Conservation (phyloP, 2,888 invertebrate genomes). For the Bibio marci region DNA sequence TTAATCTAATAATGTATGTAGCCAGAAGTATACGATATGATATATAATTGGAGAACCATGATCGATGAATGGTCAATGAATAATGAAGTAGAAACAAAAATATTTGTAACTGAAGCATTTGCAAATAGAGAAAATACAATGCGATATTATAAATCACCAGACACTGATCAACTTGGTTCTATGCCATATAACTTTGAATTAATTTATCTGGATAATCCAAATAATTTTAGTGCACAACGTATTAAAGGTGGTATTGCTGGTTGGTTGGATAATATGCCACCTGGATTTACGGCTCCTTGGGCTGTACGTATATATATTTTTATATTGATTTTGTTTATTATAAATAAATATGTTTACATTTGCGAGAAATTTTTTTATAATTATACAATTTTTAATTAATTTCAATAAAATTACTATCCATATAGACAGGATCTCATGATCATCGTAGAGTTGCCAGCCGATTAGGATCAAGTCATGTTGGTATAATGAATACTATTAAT, state of each 20-base stretch:
- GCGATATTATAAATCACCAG: constrained; percentile 33
- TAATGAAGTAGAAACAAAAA: constrained; percentile 8
- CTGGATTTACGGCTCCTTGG: constrained; percentile 37
- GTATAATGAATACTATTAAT: constrained; percentile 49
- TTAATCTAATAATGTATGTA: too few species aligned
- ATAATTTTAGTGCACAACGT: constrained; percentile 30
- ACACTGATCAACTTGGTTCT: constrained; percentile 26
- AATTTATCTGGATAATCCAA: constrained; percentile 29
- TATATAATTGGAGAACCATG: constrained; percentile 38
- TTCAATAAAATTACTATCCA: too few species aligned
- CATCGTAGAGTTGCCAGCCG: constrained; percentile 40
- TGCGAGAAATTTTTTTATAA: too few species aligned
- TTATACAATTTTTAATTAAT: too few species aligned
- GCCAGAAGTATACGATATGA: constrained; percentile 31
- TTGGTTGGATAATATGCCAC: constrained; percentile 38
- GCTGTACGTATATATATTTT: constrained; percentile 31
- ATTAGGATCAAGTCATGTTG: constrained; percentile 44
- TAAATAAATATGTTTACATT: constrained; percentile 4
- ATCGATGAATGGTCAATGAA: constrained; percentile 29
- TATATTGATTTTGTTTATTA: not conserved
- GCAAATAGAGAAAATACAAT: constrained; percentile 32
- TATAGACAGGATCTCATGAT: constrained; percentile 49
- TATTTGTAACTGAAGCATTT: constrained; percentile 38
- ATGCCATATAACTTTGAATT: constrained; percentile 43
- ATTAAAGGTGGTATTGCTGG: constrained; percentile 30